Evolutionary conservation across 2,888 invertebrate genomes (phyloP).

Genomic region (Drosophila vallismaia): DNA sequence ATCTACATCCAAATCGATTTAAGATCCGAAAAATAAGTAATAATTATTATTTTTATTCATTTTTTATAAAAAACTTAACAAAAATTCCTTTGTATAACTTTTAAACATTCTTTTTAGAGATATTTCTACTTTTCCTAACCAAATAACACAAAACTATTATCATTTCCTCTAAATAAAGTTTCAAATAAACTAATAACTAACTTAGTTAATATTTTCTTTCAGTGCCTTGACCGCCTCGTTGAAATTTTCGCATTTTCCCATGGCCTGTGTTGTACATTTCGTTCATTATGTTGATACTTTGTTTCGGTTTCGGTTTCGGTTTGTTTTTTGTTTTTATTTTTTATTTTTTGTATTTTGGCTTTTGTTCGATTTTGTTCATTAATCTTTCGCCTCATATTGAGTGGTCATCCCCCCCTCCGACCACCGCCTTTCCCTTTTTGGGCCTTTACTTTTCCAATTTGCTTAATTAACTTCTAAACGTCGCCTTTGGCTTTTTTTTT

Average conservation of each 20-base stretch:
- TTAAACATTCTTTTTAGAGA: neutral
- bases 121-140: no score
- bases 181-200: no score
- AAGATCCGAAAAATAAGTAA: no score
- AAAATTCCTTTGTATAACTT: neutral
- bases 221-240: neutral
- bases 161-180: no score
- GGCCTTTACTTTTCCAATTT: slow-evolving; percentile 69
- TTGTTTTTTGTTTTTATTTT: no score
- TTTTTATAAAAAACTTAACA: neutral
- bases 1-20: neutral
- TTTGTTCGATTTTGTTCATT: slow-evolving; percentile 56
- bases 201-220: neutral
- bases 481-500: slow-evolving; percentile 64
- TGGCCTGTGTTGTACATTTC: slow-evolving; percentile 15
- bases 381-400: slow-evolving; percentile 59
- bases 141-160: no score
- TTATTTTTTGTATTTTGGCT: slow-evolving; percentile 1
- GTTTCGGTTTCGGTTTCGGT: slow-evolving; percentile 27
- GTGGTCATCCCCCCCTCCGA: slow-evolving; percentile 27
- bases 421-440: slow-evolving; percentile 7
- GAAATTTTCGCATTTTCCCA: slow-evolving; percentile 53
- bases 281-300: slow-evolving; percentile 34
- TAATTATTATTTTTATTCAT: neutral
- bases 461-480: slow-evolving; percentile 78